These are phyloP conservation scores for Scarus forsteni DNA, from an alignment of 2,797 vertebrate species.

Conservation along the genomic window DNA sequence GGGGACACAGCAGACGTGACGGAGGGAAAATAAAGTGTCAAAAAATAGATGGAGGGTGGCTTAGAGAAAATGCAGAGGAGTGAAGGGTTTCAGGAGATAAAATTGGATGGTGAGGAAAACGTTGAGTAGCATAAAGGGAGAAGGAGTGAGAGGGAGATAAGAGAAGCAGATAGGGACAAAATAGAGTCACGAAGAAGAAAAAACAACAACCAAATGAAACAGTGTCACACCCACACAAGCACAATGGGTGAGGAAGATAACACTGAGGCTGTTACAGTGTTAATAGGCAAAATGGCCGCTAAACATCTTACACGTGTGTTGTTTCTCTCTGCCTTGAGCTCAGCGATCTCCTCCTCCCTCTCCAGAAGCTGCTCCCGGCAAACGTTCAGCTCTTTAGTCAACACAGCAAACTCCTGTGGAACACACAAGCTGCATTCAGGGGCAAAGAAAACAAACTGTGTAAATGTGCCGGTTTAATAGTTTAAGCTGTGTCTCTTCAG, in stretches of 20 bases:
- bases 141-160: conserved; percentile 44
- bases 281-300: conserved; percentile 78
- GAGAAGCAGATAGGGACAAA: conserved; percentile 41
- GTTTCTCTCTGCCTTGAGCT: conserved; percentile 92
- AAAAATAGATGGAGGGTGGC: background rate
- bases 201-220: conserved; percentile 46
- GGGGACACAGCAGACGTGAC: conserved; percentile 1
- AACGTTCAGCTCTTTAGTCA: conserved; percentile 93
- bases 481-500: conserved; percentile 28
- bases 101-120: conserved; percentile 18
- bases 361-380: conserved; percentile 94
- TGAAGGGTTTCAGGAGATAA: conserved; percentile 37
- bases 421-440: conserved; percentile 66
- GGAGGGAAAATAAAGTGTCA: background rate
- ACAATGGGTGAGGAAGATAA: conserved; percentile 67
- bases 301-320: conserved; percentile 89
- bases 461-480: conserved; percentile 40
- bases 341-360: conserved; percentile 92
- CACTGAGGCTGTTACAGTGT: conserved; percentile 63
- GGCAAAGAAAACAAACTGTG: conserved; percentile 63
- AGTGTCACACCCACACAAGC: conserved; percentile 62
- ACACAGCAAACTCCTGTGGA: conserved; percentile 91
- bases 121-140: conserved; percentile 22
- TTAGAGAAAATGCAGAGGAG: conserved; percentile 18
- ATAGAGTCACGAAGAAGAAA: conserved; percentile 29